A percentile compares a stretch with the other conserved stretches of the same genome.
Evolutionary conservation across 1,140 invertebrate genomes (phyloP).

Genomic region (Anoplolepis gracilipes): DNA sequence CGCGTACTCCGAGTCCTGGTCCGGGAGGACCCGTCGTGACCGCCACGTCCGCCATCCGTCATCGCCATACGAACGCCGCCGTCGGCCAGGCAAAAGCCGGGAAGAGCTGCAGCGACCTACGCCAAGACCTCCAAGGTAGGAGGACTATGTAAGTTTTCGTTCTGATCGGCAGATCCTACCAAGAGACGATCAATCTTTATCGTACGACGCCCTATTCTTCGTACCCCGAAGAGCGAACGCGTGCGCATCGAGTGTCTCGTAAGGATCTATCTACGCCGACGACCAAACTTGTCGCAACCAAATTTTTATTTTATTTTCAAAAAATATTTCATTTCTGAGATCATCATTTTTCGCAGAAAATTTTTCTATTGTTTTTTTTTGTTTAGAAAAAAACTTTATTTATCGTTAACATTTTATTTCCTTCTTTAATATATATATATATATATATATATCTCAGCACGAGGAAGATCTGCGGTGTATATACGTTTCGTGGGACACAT

Average conservation of each 20-base stretch:
- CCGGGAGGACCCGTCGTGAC: slow-evolving; percentile 87
- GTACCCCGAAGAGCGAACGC: not conserved
- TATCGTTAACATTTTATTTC: not conserved
- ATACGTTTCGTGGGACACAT: not conserved
- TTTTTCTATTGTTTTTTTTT: not conserved
- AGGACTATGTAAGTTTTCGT: slow-evolving; percentile 91
- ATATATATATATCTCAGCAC: too few relatives aligned
- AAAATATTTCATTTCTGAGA: not conserved
- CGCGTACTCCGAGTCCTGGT: slow-evolving; percentile 89
- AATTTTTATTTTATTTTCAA: not conserved
- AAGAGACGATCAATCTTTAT: slow-evolving; percentile 52
- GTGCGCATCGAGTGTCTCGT: slow-evolving; percentile 7
- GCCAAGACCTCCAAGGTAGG: slow-evolving; percentile 91
- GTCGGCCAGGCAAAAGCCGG: slow-evolving; percentile 87
- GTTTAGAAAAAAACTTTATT: not conserved
- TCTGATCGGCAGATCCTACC: slow-evolving; percentile 76
- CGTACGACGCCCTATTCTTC: not conserved
- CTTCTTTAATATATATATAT: too few relatives aligned
- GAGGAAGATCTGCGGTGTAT: not conserved
- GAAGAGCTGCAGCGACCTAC: slow-evolving; percentile 88
- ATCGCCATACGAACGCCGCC: slow-evolving; percentile 78
- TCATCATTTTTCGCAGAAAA: not conserved
- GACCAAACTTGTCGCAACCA: not conserved
- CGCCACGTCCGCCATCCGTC: slow-evolving; percentile 83
- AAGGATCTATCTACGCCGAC: not conserved